phyloP scores from a whole-genome alignment of 2,113 vertebrate species.

The Mirounga angustirostris region DNA sequence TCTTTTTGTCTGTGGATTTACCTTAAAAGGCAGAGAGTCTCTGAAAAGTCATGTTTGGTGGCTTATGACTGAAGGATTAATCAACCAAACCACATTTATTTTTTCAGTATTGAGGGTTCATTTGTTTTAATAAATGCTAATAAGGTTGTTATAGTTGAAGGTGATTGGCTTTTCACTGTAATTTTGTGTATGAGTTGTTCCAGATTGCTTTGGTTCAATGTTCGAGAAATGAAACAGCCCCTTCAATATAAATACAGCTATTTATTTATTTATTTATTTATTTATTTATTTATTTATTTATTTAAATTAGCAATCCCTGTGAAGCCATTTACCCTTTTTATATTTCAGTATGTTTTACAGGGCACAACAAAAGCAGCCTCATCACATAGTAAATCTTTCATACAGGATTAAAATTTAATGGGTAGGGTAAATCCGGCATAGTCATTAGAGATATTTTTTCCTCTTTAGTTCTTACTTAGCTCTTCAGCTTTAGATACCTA shows the following conservation, averaged over 20 bases:
- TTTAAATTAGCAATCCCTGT: slow-evolving; percentile 34
- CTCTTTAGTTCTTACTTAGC: not conserved
- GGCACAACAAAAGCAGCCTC: not conserved
- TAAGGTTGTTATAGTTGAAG: slow-evolving; percentile 54
- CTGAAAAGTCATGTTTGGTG: slow-evolving; percentile 32
- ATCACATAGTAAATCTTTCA: slow-evolving; percentile 54
- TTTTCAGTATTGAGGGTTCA: slow-evolving; percentile 49
- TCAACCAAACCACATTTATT: not conserved
- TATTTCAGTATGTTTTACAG: slow-evolving; percentile 59
- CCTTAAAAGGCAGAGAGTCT: slow-evolving; percentile 17
- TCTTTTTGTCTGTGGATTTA: not conserved
- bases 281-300: slow-evolving; percentile 34
- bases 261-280: not conserved
- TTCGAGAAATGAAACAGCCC: slow-evolving; percentile 42
- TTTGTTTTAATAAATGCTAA: slow-evolving; percentile 66
- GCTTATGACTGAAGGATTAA: slow-evolving; percentile 63
- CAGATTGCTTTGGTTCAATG: slow-evolving; percentile 19
- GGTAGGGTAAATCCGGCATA: not conserved
- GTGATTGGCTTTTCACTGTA: slow-evolving; percentile 57
- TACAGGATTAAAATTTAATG: slow-evolving; percentile 44
- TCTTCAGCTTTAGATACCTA: not conserved
- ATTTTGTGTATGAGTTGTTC: slow-evolving; percentile 65
- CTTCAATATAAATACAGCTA: not conserved
- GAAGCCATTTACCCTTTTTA: slow-evolving; percentile 30
- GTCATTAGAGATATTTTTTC: not conserved